These are phyloP conservation scores for Tinea pellionella DNA, from an alignment of 2,888 invertebrate species.

Conservation along the genomic window DNA sequence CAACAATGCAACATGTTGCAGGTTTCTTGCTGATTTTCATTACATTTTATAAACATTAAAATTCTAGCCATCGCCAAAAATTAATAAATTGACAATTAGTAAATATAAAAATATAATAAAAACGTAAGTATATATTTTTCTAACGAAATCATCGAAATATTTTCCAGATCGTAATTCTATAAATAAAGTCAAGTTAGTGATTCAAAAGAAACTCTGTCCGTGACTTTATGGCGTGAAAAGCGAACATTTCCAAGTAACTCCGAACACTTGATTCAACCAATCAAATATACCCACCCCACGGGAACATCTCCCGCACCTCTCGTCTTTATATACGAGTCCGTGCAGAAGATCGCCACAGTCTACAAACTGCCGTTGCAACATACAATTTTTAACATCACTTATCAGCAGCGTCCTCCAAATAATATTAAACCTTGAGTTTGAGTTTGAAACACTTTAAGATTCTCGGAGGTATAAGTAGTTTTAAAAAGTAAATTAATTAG, in stretches of 20 bases:
- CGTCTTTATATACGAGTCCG: conserved; percentile 56
- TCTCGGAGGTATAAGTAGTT: neutral
- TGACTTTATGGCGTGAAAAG: conserved; percentile 53
- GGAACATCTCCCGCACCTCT: conserved; percentile 56
- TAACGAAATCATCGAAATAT: neutral
- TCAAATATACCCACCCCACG: conserved; percentile 70
- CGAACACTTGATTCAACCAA: conserved; percentile 75
- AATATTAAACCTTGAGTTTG: conserved; percentile 8
- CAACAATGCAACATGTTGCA: too few species aligned
- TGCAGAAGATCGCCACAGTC: conserved; percentile 42
- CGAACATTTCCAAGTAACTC: conserved; percentile 66
- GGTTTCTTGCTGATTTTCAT: too few species aligned
- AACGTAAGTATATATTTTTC: too few species aligned
- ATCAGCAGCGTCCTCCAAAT: conserved; percentile 1
- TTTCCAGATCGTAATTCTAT: neutral
- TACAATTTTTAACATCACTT: conserved; percentile 21
- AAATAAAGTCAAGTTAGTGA: neutral
- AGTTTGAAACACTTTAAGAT: neutral
- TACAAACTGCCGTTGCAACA: conserved; percentile 32
- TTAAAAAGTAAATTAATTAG: neutral
- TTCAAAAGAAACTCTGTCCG: conserved; percentile 34
- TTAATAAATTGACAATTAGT: too few species aligned
- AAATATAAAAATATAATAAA: too few species aligned
- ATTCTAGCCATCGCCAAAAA: too few species aligned
- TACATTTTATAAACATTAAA: too few species aligned